These are phyloP conservation scores for Morpho achilles DNA, from an alignment of 2,888 invertebrate species.

Conservation along the genomic window DNA sequence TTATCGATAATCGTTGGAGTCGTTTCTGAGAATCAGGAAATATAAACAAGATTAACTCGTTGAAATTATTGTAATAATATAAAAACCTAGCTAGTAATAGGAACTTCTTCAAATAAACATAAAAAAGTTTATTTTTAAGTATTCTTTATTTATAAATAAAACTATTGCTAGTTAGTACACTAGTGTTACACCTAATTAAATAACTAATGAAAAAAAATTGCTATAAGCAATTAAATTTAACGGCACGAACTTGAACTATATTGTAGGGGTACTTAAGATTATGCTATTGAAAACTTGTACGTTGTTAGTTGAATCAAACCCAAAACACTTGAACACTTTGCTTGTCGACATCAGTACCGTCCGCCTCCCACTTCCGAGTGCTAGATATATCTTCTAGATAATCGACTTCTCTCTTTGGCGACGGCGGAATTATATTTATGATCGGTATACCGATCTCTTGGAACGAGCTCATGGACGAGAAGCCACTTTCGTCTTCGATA, in stretches of 20 bases:
- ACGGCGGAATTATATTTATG: constrained; percentile 71
- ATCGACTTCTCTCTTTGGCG: constrained; percentile 64
- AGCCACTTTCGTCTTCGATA: constrained; percentile 90
- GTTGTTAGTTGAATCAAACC: constrained; percentile 46
- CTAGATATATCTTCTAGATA: constrained; percentile 51
- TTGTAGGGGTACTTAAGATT: background rate
- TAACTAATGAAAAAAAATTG: constrained; percentile 11
- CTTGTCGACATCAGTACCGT: constrained; percentile 53
- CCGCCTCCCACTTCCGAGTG: constrained; percentile 57
- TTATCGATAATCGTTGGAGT: no score
- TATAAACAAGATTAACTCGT: no score
- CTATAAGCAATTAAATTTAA: constrained; percentile 10
- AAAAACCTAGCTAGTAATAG: no score
- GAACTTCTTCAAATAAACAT: no score
- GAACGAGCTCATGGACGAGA: constrained; percentile 91
- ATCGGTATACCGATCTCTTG: constrained; percentile 88
- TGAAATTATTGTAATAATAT: no score
- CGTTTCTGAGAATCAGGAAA: no score
- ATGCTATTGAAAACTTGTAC: constrained; percentile 10
- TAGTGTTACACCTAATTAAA: constrained; percentile 9
- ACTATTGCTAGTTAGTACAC: constrained; percentile 4
- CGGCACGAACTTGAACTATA: constrained; percentile 2
- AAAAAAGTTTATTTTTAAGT: no score
- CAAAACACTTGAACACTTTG: constrained; percentile 70
- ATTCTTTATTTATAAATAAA: constrained; percentile 25